A percentile compares a stretch with the other conserved stretches of the same genome.
Conservation (phyloP, 2,113 vertebrate species). For the Ariopsis seemanni region DNA sequence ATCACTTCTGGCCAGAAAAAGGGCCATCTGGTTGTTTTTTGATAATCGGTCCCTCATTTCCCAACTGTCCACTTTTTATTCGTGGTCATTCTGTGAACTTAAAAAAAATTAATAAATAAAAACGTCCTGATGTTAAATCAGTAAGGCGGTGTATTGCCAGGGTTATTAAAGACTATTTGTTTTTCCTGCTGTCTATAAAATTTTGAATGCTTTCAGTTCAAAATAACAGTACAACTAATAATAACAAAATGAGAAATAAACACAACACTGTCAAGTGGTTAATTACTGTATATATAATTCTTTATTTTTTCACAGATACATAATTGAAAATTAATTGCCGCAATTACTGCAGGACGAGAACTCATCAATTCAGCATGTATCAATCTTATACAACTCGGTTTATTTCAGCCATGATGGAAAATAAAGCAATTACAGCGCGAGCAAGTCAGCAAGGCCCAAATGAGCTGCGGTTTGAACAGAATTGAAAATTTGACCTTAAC, state of each 20-base stretch:
- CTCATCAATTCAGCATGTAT: slow-evolving; percentile 49
- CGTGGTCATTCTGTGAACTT: neutral
- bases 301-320: neutral
- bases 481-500: slow-evolving; percentile 44
- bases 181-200: neutral
- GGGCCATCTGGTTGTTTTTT: slow-evolving; percentile 18
- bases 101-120: neutral
- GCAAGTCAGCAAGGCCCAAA: slow-evolving; percentile 20
- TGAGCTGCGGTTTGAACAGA: slow-evolving; percentile 32
- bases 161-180: neutral
- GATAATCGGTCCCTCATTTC: neutral
- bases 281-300: slow-evolving; percentile 11
- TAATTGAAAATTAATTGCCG: slow-evolving; percentile 22
- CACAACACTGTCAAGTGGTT: neutral
- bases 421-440: slow-evolving; percentile 47
- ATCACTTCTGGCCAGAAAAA: slow-evolving; percentile 9
- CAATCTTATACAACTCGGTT: slow-evolving; percentile 52
- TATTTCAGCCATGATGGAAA: slow-evolving; percentile 44
- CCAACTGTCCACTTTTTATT: slow-evolving; percentile 7
- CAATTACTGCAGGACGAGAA: neutral
- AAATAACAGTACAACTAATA: neutral
- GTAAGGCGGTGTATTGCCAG: neutral
- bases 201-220: neutral
- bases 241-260: neutral
- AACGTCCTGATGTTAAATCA: neutral